Base-by-base conservation (phyloP, 2,113 vertebrate genomes). In the Morone chrysops region DNA sequence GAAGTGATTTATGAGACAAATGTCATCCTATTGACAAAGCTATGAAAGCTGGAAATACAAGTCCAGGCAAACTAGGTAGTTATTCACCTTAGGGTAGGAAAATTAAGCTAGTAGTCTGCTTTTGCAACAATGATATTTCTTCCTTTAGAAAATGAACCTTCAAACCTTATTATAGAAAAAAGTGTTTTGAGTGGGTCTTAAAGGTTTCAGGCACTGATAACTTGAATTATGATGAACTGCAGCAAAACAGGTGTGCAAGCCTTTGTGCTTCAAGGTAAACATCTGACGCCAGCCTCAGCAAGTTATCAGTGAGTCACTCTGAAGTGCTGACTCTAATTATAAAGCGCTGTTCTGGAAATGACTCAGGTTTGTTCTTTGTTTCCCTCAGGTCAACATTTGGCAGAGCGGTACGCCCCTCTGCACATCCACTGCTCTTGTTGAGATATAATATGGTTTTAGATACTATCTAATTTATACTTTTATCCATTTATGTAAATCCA, bases 1-100 rank as follows among this genome's bases (percentile, higher is more conserved):
- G 10, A 20, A 43, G 66, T 50, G 47, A 82, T 82, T 81, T 43
- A 57, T 65, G n/a, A 73, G 66, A 87, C 17, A 66, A 78, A 54
- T 63, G 10, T 47, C 4, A 31, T 5, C 6, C 4, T 25, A 0
- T 10, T 45, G 16, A 40, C 36, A 47, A 81, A 63, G 53, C 51
- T 47, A 31, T 54, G 6, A 70, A 76, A 75, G 47, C 40, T 25
- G 54, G 1, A 82, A 72, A 62, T 65, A 31, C 78, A 80, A 71
- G 68, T 82, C 57, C 1, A 54, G 70, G 20, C 82, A 77, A 72
- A 79, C 12, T 1, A 20, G 0, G 0, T 25, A 2, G 10, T 43
- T 1, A 9, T 16, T 84, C 14, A 65, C 81, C 43, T 51, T 11
- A 25, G 53, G 70, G 40, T 16, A 74, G 40, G 68, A 68, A 69